phyloP scores from a whole-genome alignment of 2,113 vertebrate species.

The Tonatia bakeri region DNA sequence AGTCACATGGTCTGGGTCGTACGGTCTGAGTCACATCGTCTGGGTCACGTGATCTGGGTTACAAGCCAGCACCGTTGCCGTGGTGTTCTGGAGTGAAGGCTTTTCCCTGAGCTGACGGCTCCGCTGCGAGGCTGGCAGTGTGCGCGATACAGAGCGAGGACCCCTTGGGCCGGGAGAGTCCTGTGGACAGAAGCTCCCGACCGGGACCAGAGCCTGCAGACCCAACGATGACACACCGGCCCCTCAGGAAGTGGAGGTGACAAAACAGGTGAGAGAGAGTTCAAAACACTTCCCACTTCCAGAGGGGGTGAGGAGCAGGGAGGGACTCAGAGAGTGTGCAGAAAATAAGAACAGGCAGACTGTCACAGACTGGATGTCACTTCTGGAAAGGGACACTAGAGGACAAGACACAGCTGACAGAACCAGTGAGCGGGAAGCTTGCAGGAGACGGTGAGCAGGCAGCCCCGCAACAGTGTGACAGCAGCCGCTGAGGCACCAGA shows the following conservation, averaged over 20 bases:
- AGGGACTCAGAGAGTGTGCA: accelerated
- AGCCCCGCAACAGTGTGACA: accelerated
- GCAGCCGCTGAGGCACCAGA: too few relatives aligned
- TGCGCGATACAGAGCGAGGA: accelerated
- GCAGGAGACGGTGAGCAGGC: too few relatives aligned
- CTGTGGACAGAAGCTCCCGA: accelerated
- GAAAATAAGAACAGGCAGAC: accelerated
- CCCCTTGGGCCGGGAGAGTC: accelerated
- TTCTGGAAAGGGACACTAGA: accelerated
- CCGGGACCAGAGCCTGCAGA: accelerated
- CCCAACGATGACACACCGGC: accelerated
- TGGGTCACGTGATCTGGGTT: too few relatives aligned
- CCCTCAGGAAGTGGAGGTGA: accelerated
- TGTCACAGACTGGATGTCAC: accelerated
- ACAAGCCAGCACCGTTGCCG: accelerated
- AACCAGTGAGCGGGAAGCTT: accelerated
- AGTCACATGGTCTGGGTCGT: too few relatives aligned
- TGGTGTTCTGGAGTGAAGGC: accelerated
- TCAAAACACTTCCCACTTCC: too few relatives aligned
- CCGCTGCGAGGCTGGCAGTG: accelerated
- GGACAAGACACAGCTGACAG: accelerated
- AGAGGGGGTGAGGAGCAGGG: accelerated
- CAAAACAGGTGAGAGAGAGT: neutral
- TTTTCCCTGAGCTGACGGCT: too few relatives aligned
- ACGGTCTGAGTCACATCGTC: too few relatives aligned